A percentile compares a stretch with the other conserved stretches of the same genome.
phyloP scores from a whole-genome alignment of 35 echinoderm and acorn worm genomes.

The Anneissia japonica region DNA sequence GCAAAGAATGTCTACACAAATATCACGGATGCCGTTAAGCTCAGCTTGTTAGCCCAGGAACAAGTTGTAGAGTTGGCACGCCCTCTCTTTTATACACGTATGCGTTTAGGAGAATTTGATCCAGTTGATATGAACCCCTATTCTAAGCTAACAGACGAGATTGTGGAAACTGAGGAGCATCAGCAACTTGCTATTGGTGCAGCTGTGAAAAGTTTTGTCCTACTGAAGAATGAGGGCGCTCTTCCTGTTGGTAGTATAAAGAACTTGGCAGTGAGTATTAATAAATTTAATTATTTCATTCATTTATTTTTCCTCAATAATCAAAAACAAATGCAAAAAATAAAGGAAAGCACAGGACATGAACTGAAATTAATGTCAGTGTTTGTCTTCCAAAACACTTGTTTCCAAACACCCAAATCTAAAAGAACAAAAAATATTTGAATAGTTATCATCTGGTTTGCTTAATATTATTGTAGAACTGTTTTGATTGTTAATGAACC shows the following conservation, averaged over 20 bases:
- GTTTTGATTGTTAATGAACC: too few species aligned
- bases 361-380: too few species aligned
- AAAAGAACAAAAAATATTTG: too few species aligned
- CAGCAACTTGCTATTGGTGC: constrained; percentile 47
- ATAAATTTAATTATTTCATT: too few species aligned
- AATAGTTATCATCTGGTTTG: too few species aligned
- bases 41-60: constrained; percentile 31
- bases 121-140: constrained; percentile 80
- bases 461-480: too few species aligned
- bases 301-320: too few species aligned
- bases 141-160: constrained; percentile 22
- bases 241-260: constrained; percentile 56
- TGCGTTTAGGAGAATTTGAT: constrained; percentile 94
- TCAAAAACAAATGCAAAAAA: too few species aligned
- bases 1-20: constrained; percentile 41
- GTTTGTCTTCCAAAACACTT: too few species aligned
- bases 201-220: constrained; percentile 77
- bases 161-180: constrained; percentile 39
- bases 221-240: constrained; percentile 51
- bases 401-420: too few species aligned
- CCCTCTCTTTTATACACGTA: constrained; percentile 88
- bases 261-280: constrained; percentile 83
- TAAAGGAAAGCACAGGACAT: too few species aligned
- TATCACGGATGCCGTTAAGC: constrained; percentile 44
- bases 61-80: constrained; percentile 21